Percentiles rank a stretch among this genome's conserved stretches.
Evolutionary conservation across 2,888 invertebrate genomes (phyloP).

Genomic region (Cataglyphis livida): DNA sequence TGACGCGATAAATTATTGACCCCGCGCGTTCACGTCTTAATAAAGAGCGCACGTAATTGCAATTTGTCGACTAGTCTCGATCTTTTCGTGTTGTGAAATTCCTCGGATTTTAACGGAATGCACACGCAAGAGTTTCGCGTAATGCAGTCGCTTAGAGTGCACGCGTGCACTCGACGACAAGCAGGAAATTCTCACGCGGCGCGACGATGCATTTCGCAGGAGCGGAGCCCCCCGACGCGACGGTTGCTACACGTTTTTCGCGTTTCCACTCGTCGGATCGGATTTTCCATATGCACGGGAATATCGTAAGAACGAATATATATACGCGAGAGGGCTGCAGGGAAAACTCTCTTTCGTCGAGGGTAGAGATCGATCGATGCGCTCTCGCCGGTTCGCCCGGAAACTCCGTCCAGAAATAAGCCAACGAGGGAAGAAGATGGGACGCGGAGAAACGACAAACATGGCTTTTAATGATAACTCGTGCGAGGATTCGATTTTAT

Average conservation of each 20-base stretch:
- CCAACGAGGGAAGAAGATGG: conserved; percentile 35
- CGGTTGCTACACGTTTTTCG: conserved; percentile 21
- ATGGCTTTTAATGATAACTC: conserved; percentile 25
- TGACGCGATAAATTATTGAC: conserved; percentile 15
- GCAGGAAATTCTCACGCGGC: neutral
- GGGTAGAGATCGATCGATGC: conserved; percentile 46
- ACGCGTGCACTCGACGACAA: neutral
- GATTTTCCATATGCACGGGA: conserved; percentile 47
- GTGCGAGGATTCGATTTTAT: conserved; percentile 19
- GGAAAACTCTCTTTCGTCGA: conserved; percentile 37
- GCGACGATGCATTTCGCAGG: neutral
- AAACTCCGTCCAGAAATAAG: conserved; percentile 64
- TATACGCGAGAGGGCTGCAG: conserved; percentile 4
- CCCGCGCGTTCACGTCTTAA: conserved; percentile 6
- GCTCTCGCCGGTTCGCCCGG: conserved; percentile 55
- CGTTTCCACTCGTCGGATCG: conserved; percentile 35
- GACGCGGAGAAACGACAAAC: neutral
- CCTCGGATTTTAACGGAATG: neutral
- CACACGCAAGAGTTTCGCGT: neutral
- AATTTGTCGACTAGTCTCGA: neutral
- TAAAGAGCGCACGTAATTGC: conserved; percentile 4
- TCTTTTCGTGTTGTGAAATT: neutral
- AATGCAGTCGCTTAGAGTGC: neutral
- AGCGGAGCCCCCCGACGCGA: neutral
- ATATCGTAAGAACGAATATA: conserved; percentile 46